A percentile compares a stretch with the other conserved stretches of the same genome.
phyloP scores from a whole-genome alignment of 2,888 invertebrate genomes.

The Tipula vernalis region DNA sequence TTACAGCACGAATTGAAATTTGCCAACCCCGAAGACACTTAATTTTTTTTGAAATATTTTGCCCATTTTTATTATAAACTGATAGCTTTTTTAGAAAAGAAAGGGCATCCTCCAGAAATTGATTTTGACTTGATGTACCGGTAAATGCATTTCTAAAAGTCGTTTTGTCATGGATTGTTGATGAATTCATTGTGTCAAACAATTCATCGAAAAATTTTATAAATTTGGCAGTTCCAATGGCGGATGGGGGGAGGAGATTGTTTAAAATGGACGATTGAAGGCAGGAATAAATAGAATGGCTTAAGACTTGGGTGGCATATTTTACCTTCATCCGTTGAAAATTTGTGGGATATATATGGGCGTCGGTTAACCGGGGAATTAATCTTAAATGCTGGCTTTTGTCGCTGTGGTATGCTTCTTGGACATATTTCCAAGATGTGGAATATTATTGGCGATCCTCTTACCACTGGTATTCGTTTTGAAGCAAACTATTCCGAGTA shows the following conservation, averaged over 20 bases:
- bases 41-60: not conserved
- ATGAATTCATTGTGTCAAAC: too few species aligned
- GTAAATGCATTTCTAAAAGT: too few species aligned
- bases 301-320: not conserved
- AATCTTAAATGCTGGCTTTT: not conserved
- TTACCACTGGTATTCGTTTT: not conserved
- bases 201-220: not conserved
- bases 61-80: not conserved
- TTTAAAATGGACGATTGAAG: not conserved
- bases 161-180: not conserved
- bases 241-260: not conserved
- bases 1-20: not conserved
- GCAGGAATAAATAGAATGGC: not conserved
- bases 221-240: not conserved
- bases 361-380: not conserved
- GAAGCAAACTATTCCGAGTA: not conserved
- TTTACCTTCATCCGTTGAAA: not conserved
- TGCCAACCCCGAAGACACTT: not conserved
- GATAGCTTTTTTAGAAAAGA: too few species aligned
- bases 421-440: too few species aligned
- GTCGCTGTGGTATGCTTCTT: not conserved
- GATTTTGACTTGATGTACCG: not conserved
- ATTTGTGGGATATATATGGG: not conserved
- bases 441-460: too few species aligned
- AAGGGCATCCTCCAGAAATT: not conserved